Percentiles rank a stretch among this genome's conserved stretches.
These are phyloP conservation scores for Chionoecetes opilio DNA, from an alignment of 1,140 invertebrate species.

Conservation along the genomic window DNA sequence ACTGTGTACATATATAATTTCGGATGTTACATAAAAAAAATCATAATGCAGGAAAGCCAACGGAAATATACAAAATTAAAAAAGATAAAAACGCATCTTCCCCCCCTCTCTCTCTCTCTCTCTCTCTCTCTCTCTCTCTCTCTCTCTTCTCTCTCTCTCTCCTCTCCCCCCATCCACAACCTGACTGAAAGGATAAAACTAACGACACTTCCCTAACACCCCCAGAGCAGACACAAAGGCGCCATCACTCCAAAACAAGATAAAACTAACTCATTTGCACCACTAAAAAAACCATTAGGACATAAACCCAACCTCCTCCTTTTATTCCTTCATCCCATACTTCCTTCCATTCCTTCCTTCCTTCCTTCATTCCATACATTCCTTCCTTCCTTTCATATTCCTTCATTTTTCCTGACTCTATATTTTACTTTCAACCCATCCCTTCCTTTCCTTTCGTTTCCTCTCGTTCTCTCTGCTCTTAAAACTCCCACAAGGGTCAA, in stretches of 20 bases:
- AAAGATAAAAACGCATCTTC: neutral
- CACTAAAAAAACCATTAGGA: neutral
- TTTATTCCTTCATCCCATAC: neutral
- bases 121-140: slow-evolving; percentile 27
- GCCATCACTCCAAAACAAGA: neutral
- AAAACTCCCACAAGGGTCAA: neutral
- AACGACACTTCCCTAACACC: neutral
- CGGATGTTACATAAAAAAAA: too few relatives aligned
- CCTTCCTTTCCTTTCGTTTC: neutral
- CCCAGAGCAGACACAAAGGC: neutral
- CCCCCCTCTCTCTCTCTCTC: slow-evolving; percentile 24
- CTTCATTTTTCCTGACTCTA: neutral
- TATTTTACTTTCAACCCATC: too few relatives aligned
- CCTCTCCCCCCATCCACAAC: too few relatives aligned
- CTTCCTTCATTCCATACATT: neutral
- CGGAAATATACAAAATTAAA: neutral
- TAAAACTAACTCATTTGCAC: neutral
- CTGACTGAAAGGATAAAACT: too few relatives aligned
- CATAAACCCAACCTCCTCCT: neutral
- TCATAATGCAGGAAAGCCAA: neutral
- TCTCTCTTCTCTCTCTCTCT: neutral
- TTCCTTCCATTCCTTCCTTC: neutral
- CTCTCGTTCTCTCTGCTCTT: neutral
- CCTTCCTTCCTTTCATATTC: neutral
- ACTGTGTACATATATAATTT: neutral